Percentiles rank a stretch among this genome's conserved stretches.
These are phyloP conservation scores for Thalpophila matura DNA, from an alignment of 2,888 invertebrate species.

Conservation along the genomic window DNA sequence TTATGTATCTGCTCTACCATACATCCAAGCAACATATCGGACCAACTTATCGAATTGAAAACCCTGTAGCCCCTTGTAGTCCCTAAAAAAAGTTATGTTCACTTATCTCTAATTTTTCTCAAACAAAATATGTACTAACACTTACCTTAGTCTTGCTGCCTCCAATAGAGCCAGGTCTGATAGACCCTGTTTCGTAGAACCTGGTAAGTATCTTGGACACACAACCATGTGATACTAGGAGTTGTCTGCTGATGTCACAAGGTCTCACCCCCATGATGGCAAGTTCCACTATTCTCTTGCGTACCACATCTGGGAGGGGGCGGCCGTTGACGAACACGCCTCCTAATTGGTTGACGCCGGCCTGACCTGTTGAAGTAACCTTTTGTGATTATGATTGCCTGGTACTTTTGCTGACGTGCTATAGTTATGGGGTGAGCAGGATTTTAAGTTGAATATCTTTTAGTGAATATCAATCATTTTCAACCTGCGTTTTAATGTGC, in stretches of 20 bases:
- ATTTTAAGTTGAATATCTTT: neutral
- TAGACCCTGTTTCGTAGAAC: constrained; percentile 99
- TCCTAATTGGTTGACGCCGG: constrained; percentile 99
- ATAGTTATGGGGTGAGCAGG: neutral
- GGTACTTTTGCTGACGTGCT: neutral
- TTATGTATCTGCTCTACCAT: no score
- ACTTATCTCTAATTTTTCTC: neutral
- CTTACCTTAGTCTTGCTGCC: constrained; percentile 98
- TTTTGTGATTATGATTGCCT: constrained; percentile 16
- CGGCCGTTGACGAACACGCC: constrained; percentile 99
- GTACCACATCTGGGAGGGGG: constrained; percentile 98
- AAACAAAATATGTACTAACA: constrained; percentile 40
- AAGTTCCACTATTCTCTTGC: constrained; percentile 98
- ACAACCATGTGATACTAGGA: constrained; percentile 98
- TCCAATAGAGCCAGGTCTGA: constrained; percentile 98
- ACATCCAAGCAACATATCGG: no score
- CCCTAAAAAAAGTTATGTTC: neutral
- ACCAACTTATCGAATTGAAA: constrained; percentile 4
- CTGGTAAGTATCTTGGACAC: constrained; percentile 99
- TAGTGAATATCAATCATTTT: no score
- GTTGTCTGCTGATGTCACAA: constrained; percentile 98
- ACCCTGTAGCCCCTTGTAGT: neutral
- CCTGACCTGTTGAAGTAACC: constrained; percentile 94
- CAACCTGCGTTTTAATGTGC: no score
- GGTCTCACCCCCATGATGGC: constrained; percentile 98